phyloP scores from a whole-genome alignment of 2,113 vertebrate species.

The Chunga burmeisteri region DNA sequence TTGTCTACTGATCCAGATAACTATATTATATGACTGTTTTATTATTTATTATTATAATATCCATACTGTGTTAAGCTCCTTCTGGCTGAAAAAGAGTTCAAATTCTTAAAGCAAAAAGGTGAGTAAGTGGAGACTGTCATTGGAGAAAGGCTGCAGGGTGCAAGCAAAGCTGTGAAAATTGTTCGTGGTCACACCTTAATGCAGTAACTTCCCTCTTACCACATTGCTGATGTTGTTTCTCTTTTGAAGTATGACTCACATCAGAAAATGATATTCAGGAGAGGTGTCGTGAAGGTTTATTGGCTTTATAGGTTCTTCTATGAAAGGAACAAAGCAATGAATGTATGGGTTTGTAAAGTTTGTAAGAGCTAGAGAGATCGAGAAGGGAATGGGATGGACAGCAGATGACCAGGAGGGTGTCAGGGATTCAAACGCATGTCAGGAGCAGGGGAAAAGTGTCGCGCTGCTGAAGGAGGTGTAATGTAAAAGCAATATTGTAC shows the following conservation, averaged over 20 bases:
- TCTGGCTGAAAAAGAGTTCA: neutral
- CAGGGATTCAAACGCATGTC: neutral
- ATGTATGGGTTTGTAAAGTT: neutral
- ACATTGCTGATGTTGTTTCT: neutral
- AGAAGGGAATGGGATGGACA: neutral
- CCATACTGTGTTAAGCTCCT: neutral
- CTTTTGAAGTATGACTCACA: neutral
- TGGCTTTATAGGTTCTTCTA: neutral
- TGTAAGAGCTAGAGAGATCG: neutral
- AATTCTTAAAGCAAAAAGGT: neutral
- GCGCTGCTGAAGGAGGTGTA: neutral
- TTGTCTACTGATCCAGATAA: neutral
- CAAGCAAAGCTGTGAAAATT: neutral
- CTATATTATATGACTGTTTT: neutral
- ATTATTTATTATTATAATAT: neutral
- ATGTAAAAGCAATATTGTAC: neutral
- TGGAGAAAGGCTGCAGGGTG: neutral
- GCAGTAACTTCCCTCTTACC: neutral
- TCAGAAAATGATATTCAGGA: neutral
- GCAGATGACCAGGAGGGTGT: neutral
- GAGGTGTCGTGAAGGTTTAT: neutral
- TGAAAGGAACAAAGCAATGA: neutral
- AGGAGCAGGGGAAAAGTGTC: rapidly evolving
- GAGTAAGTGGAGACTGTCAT: neutral
- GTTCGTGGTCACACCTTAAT: neutral